These are phyloP conservation scores for Eurytoma adleriae DNA, from an alignment of 2,888 invertebrate genomes.

Conservation along the genomic window DNA sequence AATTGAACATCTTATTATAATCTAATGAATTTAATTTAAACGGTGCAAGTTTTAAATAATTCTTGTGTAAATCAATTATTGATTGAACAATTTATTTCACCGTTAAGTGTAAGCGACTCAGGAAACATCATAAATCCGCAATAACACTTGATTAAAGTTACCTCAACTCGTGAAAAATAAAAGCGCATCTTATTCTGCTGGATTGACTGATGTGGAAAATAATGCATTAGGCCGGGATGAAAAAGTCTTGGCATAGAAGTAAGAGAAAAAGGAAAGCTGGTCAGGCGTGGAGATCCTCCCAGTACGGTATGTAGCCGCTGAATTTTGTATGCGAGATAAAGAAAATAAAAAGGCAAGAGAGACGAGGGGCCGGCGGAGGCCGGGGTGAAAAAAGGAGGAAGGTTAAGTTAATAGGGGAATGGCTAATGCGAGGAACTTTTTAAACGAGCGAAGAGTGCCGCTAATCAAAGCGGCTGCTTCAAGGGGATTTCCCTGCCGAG, in stretches of 20 bases:
- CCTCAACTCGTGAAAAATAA: no score
- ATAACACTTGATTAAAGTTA: no score
- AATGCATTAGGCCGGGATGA: not conserved
- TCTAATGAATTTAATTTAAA: no score
- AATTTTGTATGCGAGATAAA: slow-evolving; percentile 31
- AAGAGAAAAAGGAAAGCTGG: not conserved
- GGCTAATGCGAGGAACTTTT: slow-evolving; percentile 50
- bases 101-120: no score
- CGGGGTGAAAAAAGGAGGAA: slow-evolving; percentile 10
- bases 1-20: no score
- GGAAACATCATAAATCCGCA: no score
- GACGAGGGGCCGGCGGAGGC: not conserved
- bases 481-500: slow-evolving; percentile 45
- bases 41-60: no score
- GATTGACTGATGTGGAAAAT: not conserved
- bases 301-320: slow-evolving; percentile 5
- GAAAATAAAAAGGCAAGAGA: not conserved
- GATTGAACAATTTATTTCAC: no score
- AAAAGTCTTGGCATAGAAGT: slow-evolving; percentile 13
- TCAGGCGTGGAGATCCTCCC: slow-evolving; percentile 12
- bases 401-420: slow-evolving; percentile 51
- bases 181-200: not conserved
- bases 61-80: no score
- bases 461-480: slow-evolving; percentile 55
- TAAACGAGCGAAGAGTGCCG: slow-evolving; percentile 47